Evolutionary conservation across 2,113 vertebrate genomes (phyloP), one percentile per base, ranked within the genome.

Genomic region (Eira barbara): DNA sequence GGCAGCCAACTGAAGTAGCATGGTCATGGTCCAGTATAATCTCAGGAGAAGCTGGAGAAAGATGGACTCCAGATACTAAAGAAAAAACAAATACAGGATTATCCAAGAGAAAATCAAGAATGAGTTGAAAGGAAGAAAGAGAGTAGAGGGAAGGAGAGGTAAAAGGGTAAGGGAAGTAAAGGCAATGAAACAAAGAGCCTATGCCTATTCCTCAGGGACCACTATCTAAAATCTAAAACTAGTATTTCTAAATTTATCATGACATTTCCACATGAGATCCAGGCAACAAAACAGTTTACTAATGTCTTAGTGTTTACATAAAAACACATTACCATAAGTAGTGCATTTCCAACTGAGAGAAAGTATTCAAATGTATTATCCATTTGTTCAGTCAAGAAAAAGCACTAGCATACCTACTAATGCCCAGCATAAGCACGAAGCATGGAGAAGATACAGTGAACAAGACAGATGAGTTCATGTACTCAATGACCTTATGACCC

Each of bases 21-120:
- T 17, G 71, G 17, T 98, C 98, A n/a, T 49, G 89, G 55, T 98
- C 98, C 97, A 98, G 89, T 2, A 97, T 57, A 95, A 97, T 78
- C 20, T 98, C 98, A 74, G 98, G 15, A 98, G 98, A 94, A 59
- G 91, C 81, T 88, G 96, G 91, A 52, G 98, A n/a, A 39, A 97
- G 73, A 34, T 59, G 97, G 89, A 98, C 98, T 97, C 98, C 98
- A 91, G 98, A 96, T 6, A 98, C 98, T 99, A 73, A 63, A 73
- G 39, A 15, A 71, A 71, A 93, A 31, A 34, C 7, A 65, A 94
- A 31, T 6, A 29, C 71, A 36, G 5, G 8, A n/a, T 91, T 25
- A 80, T 25, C 55, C 20, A 76, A 42, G 27, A 34, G 55, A 14
- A 91, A 14, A 90, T 7, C 65, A 0, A 80, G 4, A 52, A 23